Conservation (phyloP, 2,797 vertebrate species). For the Sorex maritimensis region DNA sequence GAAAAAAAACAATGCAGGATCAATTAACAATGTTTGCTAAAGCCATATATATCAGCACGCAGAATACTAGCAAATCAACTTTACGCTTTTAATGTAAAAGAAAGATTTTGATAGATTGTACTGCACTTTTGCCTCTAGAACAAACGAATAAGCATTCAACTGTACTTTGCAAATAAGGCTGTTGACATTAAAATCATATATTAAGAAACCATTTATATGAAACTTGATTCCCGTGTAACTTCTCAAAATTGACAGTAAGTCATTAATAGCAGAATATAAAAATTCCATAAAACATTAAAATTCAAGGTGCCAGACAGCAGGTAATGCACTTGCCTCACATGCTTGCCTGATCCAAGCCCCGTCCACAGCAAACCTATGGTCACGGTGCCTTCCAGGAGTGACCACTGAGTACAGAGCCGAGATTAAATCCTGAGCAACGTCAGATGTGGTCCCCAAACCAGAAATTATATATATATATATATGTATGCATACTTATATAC, state of each 20-base stretch:
- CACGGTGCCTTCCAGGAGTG: too few species aligned
- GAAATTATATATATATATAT: too few species aligned
- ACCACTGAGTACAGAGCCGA: too few species aligned
- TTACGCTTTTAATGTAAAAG: not conserved
- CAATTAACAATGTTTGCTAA: conserved; percentile 31
- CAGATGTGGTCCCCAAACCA: too few species aligned
- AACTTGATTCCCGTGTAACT: not conserved
- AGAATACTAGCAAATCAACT: not conserved
- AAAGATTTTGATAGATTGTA: conserved; percentile 11
- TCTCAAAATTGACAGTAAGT: conserved; percentile 41
- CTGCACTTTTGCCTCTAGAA: not conserved
- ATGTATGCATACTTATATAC: too few species aligned
- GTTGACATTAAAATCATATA: conserved; percentile 54
- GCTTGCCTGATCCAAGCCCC: too few species aligned
- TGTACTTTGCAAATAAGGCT: conserved; percentile 30
- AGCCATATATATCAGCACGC: not conserved
- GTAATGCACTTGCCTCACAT: too few species aligned
- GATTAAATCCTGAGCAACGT: too few species aligned
- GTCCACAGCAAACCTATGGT: too few species aligned
- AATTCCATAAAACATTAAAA: conserved; percentile 44
- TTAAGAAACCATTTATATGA: conserved; percentile 30
- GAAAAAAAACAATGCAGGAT: not conserved
- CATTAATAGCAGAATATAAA: conserved; percentile 8
- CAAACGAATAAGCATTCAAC: conserved; percentile 20
- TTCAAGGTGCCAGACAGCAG: not conserved